These are phyloP conservation scores for Patella depressa DNA, from an alignment of 2,888 invertebrate genomes.

Conservation along the genomic window DNA sequence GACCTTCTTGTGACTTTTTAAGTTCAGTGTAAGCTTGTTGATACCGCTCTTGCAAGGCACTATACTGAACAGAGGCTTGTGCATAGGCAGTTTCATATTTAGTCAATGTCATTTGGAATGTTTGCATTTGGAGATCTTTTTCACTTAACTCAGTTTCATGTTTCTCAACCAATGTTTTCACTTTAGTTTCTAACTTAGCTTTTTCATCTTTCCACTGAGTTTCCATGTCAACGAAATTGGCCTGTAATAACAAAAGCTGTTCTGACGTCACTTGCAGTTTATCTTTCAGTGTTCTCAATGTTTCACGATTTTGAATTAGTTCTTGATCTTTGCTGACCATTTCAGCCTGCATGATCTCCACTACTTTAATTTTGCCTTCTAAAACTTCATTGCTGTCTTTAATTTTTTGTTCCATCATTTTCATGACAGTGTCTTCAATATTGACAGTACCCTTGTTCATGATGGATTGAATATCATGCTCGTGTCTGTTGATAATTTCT, in stretches of 20 bases:
- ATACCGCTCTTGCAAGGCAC: constrained; percentile 59
- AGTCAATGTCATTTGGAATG: constrained; percentile 49
- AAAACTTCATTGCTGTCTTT: constrained; percentile 64
- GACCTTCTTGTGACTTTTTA: constrained; percentile 20
- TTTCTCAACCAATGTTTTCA: constrained; percentile 72
- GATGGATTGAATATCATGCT: constrained; percentile 60
- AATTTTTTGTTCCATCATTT: constrained; percentile 65
- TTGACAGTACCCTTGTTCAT: constrained; percentile 61
- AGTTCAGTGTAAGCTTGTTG: constrained; percentile 53
- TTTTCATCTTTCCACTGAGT: constrained; percentile 81
- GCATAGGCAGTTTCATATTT: constrained; percentile 62
- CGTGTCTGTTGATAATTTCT: constrained; percentile 59
- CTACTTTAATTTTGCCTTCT: constrained; percentile 64
- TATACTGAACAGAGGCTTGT: constrained; percentile 60
- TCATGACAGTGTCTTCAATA: constrained; percentile 59
- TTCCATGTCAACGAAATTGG: constrained; percentile 81
- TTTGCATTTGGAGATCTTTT: constrained; percentile 73
- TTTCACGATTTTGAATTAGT: constrained; percentile 65
- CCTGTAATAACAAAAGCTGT: constrained; percentile 86
- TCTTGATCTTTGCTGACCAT: constrained; percentile 58
- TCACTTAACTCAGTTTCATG: constrained; percentile 60
- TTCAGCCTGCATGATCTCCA: constrained; percentile 62
- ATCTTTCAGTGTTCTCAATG: constrained; percentile 79
- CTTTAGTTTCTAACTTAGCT: constrained; percentile 68
- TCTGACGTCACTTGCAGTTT: constrained; percentile 84